Conservation (phyloP, 2,888 invertebrate species). For the Brachyptera risi region DNA sequence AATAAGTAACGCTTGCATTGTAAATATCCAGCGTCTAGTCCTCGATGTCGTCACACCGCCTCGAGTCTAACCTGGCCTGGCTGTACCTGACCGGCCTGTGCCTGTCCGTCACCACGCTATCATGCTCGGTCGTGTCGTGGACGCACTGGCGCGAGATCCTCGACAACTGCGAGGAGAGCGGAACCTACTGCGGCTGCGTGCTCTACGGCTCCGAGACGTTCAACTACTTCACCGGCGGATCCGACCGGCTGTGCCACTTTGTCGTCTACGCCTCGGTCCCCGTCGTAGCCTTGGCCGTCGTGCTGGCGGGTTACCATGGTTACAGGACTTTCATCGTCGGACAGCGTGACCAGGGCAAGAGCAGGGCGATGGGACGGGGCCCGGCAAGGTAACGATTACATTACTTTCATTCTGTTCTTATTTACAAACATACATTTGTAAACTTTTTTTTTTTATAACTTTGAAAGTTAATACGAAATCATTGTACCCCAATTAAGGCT, state of each 20-base stretch:
- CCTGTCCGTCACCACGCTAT: slow-evolving; percentile 19
- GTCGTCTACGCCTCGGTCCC: slow-evolving; percentile 35
- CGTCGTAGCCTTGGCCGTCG: slow-evolving; percentile 39
- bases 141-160: slow-evolving; percentile 29
- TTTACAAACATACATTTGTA: too few species aligned
- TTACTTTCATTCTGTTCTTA: neutral
- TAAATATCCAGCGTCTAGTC: too few species aligned
- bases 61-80: neutral
- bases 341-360: neutral
- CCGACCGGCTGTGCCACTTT: slow-evolving; percentile 43
- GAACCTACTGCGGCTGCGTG: slow-evolving; percentile 44
- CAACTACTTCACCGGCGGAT: slow-evolving; percentile 44
- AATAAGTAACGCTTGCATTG: too few species aligned
- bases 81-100: slow-evolving; percentile 12
- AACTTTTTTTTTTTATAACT: too few species aligned
- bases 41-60: too few species aligned
- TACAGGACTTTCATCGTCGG: slow-evolving; percentile 41
- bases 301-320: slow-evolving; percentile 42
- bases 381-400: neutral
- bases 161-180: slow-evolving; percentile 25
- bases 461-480: too few species aligned
- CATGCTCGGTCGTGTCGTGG: slow-evolving; percentile 22
- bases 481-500: too few species aligned
- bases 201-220: slow-evolving; percentile 43
- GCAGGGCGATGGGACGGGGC: neutral